Conservation (phyloP, 2,888 invertebrate species). For the Synergus itoensis region DNA sequence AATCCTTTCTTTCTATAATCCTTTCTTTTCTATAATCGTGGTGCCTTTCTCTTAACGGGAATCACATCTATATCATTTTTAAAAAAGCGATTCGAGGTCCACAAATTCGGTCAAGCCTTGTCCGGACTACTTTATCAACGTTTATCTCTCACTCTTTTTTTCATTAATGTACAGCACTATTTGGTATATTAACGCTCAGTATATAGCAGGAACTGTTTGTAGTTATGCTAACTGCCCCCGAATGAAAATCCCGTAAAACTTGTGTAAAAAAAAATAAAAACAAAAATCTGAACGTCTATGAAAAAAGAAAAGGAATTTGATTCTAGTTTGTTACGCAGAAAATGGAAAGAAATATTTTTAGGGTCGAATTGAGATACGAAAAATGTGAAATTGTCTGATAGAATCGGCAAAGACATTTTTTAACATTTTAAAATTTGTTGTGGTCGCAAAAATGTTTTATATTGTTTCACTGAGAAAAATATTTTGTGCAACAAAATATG, state of each 20-base stretch:
- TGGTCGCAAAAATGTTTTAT: not conserved
- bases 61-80: not conserved
- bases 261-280: not conserved
- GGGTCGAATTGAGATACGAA: too few relatives aligned
- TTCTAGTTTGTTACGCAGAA: not conserved
- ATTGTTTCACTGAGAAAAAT: too few relatives aligned
- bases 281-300: not conserved
- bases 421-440: too few relatives aligned
- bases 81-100: not conserved
- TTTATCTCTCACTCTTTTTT: constrained; percentile 44
- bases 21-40: not conserved
- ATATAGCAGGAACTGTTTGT: constrained; percentile 73
- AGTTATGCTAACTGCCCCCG: constrained; percentile 58
- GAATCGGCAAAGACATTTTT: too few relatives aligned
- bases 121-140: not conserved
- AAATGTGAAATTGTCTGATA: too few relatives aligned
- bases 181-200: constrained; percentile 73
- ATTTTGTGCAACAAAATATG: too few relatives aligned
- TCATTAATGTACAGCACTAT: constrained; percentile 66
- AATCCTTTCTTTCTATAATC: not conserved
- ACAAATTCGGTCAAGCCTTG: not conserved
- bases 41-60: constrained; percentile 14
- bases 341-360: too few relatives aligned
- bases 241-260: constrained; percentile 48
- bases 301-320: not conserved